phyloP scores from a whole-genome alignment of 2,888 invertebrate species.

The Horisme vitalbata region DNA sequence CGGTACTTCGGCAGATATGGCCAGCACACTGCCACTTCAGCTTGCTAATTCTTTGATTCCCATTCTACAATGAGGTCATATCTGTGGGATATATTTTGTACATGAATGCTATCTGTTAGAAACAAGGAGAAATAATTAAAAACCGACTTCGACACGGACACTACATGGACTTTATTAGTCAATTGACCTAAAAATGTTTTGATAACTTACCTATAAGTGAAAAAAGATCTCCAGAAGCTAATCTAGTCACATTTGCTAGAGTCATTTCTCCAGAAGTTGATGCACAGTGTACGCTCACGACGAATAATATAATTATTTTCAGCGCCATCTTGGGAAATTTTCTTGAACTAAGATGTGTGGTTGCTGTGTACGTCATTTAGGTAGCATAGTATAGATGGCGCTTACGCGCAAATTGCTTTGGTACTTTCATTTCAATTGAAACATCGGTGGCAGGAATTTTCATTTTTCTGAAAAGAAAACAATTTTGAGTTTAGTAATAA shows the following conservation, averaged over 20 bases:
- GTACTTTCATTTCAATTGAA: conserved; percentile 32
- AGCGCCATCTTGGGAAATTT: conserved; percentile 58
- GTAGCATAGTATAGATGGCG: conserved; percentile 42
- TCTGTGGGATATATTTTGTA: too few species aligned
- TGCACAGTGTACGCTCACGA: conserved; percentile 38
- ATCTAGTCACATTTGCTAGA: conserved; percentile 80
- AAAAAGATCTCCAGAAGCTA: conserved; percentile 84
- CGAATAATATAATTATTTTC: conserved; percentile 45
- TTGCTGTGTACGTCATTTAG: conserved; percentile 43
- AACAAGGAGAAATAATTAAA: too few species aligned
- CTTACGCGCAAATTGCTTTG: conserved; percentile 24
- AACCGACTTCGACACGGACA: too few species aligned
- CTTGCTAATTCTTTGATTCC: too few species aligned
- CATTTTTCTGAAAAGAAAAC: conserved; percentile 44
- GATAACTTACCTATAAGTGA: conserved; percentile 74
- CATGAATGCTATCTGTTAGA: too few species aligned
- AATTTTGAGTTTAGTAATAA: neutral
- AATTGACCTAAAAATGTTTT: neutral
- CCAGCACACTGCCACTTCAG: too few species aligned
- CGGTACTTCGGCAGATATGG: too few species aligned
- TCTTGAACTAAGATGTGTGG: conserved; percentile 31
- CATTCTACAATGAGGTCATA: too few species aligned
- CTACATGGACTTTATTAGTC: too few species aligned
- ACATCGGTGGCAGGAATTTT: conserved; percentile 26
- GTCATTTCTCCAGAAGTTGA: conserved; percentile 61